A percentile compares a stretch with the other conserved stretches of the same genome.
Evolutionary conservation across 2,797 vertebrate genomes (phyloP).

Genomic region (Percopsis omiscomaycus): DNA sequence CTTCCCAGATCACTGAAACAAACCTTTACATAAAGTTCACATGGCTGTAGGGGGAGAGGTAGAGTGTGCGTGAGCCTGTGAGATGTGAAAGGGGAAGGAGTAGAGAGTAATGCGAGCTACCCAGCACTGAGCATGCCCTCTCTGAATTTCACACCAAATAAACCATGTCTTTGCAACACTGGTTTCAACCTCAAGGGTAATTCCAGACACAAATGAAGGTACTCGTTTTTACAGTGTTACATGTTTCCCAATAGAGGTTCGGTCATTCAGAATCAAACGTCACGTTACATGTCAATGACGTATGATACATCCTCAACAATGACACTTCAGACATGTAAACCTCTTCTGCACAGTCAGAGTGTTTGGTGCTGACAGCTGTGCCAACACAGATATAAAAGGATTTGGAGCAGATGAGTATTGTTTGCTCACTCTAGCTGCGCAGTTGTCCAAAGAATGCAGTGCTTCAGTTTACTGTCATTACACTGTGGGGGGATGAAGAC

Average conservation of each 20-base stretch:
- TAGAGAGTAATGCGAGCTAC: too few species aligned
- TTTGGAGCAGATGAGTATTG: slow-evolving; percentile 13
- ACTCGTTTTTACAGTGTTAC: neutral
- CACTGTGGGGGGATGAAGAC: slow-evolving; percentile 1
- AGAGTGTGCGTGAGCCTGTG: too few species aligned
- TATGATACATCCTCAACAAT: too few species aligned
- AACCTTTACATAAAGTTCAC: too few species aligned
- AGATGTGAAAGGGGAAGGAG: too few species aligned
- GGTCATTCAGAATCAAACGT: too few species aligned
- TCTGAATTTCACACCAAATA: too few species aligned
- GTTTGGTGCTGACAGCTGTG: slow-evolving; percentile 1
- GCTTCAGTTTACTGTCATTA: slow-evolving; percentile 9
- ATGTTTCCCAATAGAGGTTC: neutral
- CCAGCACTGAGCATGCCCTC: neutral
- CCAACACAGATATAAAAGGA: slow-evolving; percentile 1
- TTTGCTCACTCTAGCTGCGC: slow-evolving; percentile 1
- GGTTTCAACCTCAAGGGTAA: neutral
- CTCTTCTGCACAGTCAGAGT: neutral
- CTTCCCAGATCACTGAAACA: too few species aligned
- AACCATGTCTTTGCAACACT: too few species aligned
- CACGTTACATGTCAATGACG: too few species aligned
- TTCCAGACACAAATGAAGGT: neutral
- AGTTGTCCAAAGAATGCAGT: slow-evolving; percentile 33
- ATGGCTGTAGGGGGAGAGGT: too few species aligned
- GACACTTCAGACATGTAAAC: neutral